Percentiles rank a stretch among this genome's conserved stretches.
Conservation (phyloP, 2,797 vertebrate genomes). For the Calcarius lapponicus region DNA sequence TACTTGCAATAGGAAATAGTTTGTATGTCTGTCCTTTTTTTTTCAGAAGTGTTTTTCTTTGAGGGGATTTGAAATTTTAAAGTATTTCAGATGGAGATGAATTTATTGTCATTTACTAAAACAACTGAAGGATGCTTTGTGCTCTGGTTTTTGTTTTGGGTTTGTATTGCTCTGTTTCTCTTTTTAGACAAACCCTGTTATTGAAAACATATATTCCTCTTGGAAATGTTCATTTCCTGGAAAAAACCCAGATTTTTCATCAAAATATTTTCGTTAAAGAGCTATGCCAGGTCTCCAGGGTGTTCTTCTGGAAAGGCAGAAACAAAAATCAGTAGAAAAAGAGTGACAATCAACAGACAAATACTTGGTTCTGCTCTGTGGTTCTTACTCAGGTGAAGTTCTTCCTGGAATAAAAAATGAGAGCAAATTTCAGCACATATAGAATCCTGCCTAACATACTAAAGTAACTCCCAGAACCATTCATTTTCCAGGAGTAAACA, state of each 20-base stretch:
- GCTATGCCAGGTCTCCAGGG: background rate
- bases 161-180: background rate
- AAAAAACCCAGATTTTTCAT: background rate
- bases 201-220: conserved; percentile 34
- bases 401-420: background rate
- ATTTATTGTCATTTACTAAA: conserved; percentile 12
- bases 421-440: background rate
- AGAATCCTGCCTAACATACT: background rate
- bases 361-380: background rate
- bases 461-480: background rate
- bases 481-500: background rate
- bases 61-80: background rate
- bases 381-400: background rate
- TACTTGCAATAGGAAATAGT: background rate
- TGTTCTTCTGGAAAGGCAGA: background rate
- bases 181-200: background rate
- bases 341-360: background rate
- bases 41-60: background rate
- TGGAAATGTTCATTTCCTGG: conserved; percentile 10
- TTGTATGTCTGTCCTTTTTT: background rate
- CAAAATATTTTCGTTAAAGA: conserved; percentile 4
- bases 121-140: background rate
- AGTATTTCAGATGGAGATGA: background rate
- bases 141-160: background rate
- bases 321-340: background rate